Evolutionary conservation across 2,113 vertebrate species (phyloP), one percentile per base, ranked within the genome.

Genomic region (Parus major): DNA sequence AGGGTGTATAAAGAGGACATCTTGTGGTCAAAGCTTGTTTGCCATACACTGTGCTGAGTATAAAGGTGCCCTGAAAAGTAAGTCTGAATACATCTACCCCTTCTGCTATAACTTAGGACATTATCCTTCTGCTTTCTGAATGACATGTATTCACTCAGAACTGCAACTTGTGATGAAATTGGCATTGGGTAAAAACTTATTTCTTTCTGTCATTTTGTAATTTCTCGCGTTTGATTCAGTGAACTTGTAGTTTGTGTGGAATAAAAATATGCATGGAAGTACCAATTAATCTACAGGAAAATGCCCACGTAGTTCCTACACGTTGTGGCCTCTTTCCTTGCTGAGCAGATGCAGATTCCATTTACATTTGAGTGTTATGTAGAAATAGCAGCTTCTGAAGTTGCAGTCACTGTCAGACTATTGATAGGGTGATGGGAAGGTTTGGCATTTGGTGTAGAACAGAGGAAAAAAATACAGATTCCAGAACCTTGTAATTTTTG

Each of bases 1-100:
- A 41, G 64, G 29, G 21, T 29, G 11, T 7, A 28, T n/a, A 33
- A 52, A 61, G 79, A 85, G 33, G 16, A 9, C 0, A 0, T 70
- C 68, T 61, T 1, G 0, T 41, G 42, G n/a, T 87, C 50, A 52
- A 35, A 82, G n/a, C 39, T 69, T 46, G 24, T 66, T 66, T 47
- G 27, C 33, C 12, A 7, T 5, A 2, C 11, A 0, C 56, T 21
- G 5, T 1, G 0, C 10, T 31, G 39, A 70, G 42, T 72, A 28
- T 70, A 56, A 76, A 42, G 25, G 39, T 79, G 33, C 49, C 73
- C 22, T 77, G 36, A 85, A 50, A 41, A 71, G 22, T 42, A 29
- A 78, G 9, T n/a, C 50, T 64, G 47, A 90, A 53, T 18, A 4
- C 29, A 35, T 73, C 33, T 77, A 23, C 17, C 6, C 31, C 6